Evolutionary conservation across 2,888 invertebrate genomes (phyloP).

Genomic region (Antheraea assamensis): DNA sequence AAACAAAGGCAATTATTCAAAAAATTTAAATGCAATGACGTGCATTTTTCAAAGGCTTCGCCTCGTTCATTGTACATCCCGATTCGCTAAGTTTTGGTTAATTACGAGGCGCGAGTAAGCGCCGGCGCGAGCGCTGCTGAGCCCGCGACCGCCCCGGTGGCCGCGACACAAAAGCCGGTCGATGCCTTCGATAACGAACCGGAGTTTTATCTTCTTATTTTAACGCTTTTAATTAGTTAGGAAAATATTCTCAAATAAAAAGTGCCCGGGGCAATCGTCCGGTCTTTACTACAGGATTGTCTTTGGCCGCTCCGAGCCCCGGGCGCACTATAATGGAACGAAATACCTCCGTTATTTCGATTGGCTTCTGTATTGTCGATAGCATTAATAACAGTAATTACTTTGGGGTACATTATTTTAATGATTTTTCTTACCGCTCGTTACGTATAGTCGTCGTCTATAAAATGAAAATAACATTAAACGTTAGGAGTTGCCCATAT

Average conservation of each 20-base stretch:
- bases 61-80: constrained; percentile 57
- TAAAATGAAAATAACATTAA: constrained; percentile 39
- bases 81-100: constrained; percentile 72
- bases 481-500: constrained; percentile 30
- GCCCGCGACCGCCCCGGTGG: constrained; percentile 60
- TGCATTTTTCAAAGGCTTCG: constrained; percentile 58
- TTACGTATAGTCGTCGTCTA: constrained; percentile 33
- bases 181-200: constrained; percentile 80
- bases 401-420: constrained; percentile 52
- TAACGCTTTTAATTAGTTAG: constrained; percentile 82
- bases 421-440: constrained; percentile 51
- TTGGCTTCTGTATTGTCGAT: constrained; percentile 72
- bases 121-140: constrained; percentile 48
- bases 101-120: constrained; percentile 72
- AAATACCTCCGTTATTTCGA: constrained; percentile 63
- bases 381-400: constrained; percentile 67
- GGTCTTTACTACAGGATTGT: constrained; percentile 65
- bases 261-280: constrained; percentile 63
- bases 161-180: constrained; percentile 78
- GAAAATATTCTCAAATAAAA: constrained; percentile 81
- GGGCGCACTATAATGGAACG: constrained; percentile 64
- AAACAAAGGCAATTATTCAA: constrained; percentile 10
- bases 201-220: constrained; percentile 79
- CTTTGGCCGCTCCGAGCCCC: constrained; percentile 65
- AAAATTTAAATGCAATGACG: constrained; percentile 51